These are phyloP conservation scores for Spisula solida DNA, from an alignment of 2,888 invertebrate species.

Conservation along the genomic window DNA sequence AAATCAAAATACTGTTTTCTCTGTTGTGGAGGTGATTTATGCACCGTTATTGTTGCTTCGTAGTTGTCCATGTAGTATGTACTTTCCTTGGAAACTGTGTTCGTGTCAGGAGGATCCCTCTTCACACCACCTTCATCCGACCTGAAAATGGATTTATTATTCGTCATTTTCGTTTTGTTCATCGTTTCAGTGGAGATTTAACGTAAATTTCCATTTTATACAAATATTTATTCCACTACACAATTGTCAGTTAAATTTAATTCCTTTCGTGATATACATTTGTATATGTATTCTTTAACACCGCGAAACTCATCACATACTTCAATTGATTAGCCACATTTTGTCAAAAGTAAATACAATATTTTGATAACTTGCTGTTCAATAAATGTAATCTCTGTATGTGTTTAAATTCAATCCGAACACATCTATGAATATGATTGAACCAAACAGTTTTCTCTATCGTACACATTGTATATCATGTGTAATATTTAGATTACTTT, in stretches of 20 bases:
- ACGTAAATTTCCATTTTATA: neutral
- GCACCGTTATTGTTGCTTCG: conserved; percentile 62
- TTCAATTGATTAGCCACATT: conserved; percentile 44
- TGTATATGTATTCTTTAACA: neutral
- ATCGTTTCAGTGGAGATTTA: neutral
- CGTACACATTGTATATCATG: neutral
- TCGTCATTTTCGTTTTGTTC: conserved; percentile 25
- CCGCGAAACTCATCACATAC: conserved; percentile 15
- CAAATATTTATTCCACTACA: neutral
- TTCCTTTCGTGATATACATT: neutral
- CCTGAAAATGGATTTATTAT: conserved; percentile 21
- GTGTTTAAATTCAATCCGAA: conserved; percentile 39
- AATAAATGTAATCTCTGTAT: conserved; percentile 41
- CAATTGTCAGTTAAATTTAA: neutral
- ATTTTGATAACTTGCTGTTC: conserved; percentile 53
- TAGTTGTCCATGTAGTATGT: conserved; percentile 65
- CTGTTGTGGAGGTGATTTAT: conserved; percentile 65
- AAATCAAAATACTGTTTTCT: conserved; percentile 45
- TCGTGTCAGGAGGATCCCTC: neutral
- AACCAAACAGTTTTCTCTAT: neutral
- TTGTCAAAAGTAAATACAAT: conserved; percentile 48
- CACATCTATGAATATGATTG: conserved; percentile 30
- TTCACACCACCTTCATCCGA: neutral
- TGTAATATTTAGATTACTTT: neutral
- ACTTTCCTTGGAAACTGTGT: conserved; percentile 45